These are phyloP conservation scores for Patagioenas fasciata DNA, from an alignment of 2,113 vertebrate genomes.

Conservation along the genomic window DNA sequence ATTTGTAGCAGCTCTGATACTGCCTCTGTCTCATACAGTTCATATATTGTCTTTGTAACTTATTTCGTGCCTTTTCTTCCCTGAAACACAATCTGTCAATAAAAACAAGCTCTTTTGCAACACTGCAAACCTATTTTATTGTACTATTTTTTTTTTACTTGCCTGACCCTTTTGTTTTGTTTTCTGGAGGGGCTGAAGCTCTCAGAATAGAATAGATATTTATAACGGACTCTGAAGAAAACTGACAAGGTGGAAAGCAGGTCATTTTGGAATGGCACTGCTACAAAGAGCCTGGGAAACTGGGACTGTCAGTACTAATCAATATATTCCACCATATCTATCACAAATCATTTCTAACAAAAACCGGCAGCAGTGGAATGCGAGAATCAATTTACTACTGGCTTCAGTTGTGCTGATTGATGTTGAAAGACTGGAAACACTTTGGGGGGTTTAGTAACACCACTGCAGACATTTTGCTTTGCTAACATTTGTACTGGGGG, in stretches of 20 bases:
- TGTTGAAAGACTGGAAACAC: constrained; percentile 51
- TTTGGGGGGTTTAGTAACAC: constrained; percentile 1
- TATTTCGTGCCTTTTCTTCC: constrained; percentile 62
- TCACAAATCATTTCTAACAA: constrained; percentile 65
- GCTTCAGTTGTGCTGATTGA: constrained; percentile 38
- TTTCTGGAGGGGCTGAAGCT: constrained; percentile 29
- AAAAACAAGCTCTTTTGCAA: constrained; percentile 52
- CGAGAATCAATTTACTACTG: constrained; percentile 55
- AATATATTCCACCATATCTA: constrained; percentile 63
- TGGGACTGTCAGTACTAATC: constrained; percentile 68
- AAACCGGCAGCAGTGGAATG: constrained; percentile 31
- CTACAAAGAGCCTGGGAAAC: constrained; percentile 55
- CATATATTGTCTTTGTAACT: constrained; percentile 41
- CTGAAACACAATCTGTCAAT: constrained; percentile 42
- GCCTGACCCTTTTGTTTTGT: constrained; percentile 25
- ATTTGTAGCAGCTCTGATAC: constrained; percentile 47
- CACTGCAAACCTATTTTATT: not conserved
- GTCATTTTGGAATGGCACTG: constrained; percentile 37
- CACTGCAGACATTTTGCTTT: no score
- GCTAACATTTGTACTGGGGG: not conserved
- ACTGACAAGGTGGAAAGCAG: constrained; percentile 66
- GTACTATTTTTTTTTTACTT: not conserved
- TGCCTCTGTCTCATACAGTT: constrained; percentile 20
- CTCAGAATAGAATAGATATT: constrained; percentile 50
- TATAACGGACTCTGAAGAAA: constrained; percentile 35